Evolutionary conservation across 2,888 invertebrate genomes (phyloP).

Genomic region (Standfussiana lucernea): DNA sequence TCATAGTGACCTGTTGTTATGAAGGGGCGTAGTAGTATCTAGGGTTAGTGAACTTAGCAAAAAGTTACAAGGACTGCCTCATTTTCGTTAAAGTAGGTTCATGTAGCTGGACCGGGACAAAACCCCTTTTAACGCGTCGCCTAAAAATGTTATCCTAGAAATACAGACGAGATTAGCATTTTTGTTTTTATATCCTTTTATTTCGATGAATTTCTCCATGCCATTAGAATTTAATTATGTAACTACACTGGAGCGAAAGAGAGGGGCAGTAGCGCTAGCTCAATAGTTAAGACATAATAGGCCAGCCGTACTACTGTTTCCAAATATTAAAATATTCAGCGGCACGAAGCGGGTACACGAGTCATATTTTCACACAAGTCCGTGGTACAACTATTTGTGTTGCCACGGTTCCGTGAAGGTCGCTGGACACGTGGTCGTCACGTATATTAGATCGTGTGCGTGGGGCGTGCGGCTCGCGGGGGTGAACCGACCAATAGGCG

Average conservation of each 20-base stretch:
- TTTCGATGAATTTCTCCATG: slow-evolving; percentile 18
- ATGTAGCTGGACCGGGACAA: neutral
- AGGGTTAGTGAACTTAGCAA: slow-evolving; percentile 30
- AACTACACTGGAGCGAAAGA: neutral
- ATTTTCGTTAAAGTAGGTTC: slow-evolving; percentile 13
- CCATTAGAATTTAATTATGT: slow-evolving; percentile 12
- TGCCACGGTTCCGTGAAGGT: slow-evolving; percentile 77
- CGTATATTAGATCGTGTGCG: slow-evolving; percentile 76
- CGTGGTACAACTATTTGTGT: slow-evolving; percentile 67
- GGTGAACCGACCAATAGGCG: slow-evolving; percentile 71
- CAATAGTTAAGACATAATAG: slow-evolving; percentile 36
- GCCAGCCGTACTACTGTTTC: slow-evolving; percentile 14
- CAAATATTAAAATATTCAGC: slow-evolving; percentile 57
- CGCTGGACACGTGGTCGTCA: slow-evolving; percentile 80
- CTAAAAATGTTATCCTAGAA: neutral
- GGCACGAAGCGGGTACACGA: slow-evolving; percentile 39
- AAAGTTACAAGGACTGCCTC: slow-evolving; percentile 17
- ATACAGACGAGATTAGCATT: neutral
- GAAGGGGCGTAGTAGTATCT: slow-evolving; percentile 16
- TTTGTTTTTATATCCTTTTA: neutral
- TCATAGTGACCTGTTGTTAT: slow-evolving; percentile 19
- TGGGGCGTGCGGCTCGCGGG: slow-evolving; percentile 70
- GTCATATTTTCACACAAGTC: slow-evolving; percentile 55
- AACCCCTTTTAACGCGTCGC: neutral
- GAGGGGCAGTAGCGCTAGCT: slow-evolving; percentile 12